These are phyloP conservation scores for Leucosticte australis DNA, from an alignment of 2,113 vertebrate genomes.

Conservation along the genomic window DNA sequence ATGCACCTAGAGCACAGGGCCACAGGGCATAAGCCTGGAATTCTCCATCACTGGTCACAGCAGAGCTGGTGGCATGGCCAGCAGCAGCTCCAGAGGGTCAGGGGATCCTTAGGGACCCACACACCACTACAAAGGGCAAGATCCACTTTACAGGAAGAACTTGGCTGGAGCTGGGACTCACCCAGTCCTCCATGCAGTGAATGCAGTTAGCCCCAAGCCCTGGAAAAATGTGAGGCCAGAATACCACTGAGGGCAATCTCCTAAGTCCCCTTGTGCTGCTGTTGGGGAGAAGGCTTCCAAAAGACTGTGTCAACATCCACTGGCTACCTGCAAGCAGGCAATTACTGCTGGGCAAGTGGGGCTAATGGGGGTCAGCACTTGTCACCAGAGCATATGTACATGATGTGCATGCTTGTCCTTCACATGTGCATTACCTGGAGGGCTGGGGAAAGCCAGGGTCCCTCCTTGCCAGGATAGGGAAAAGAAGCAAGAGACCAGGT, in stretches of 20 bases:
- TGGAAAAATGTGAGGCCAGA: fast-evolving
- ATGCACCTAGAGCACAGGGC: background rate
- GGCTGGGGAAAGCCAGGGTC: background rate
- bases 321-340: background rate
- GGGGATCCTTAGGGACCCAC: background rate
- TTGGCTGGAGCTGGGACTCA: background rate
- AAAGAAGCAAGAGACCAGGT: background rate
- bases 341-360: background rate
- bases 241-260: background rate
- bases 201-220: background rate
- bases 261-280: background rate
- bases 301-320: background rate
- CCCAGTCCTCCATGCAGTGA: background rate
- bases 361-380: background rate
- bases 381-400: background rate
- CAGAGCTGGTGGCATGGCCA: background rate
- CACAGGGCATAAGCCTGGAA: background rate
- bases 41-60: background rate
- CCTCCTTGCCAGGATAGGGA: background rate
- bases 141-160: background rate
- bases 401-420: background rate
- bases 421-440: fast-evolving
- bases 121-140: background rate
- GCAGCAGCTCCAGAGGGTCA: background rate
- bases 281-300: background rate